Evolutionary conservation across 2,888 invertebrate genomes (phyloP).

Genomic region (Auanema sp.): DNA sequence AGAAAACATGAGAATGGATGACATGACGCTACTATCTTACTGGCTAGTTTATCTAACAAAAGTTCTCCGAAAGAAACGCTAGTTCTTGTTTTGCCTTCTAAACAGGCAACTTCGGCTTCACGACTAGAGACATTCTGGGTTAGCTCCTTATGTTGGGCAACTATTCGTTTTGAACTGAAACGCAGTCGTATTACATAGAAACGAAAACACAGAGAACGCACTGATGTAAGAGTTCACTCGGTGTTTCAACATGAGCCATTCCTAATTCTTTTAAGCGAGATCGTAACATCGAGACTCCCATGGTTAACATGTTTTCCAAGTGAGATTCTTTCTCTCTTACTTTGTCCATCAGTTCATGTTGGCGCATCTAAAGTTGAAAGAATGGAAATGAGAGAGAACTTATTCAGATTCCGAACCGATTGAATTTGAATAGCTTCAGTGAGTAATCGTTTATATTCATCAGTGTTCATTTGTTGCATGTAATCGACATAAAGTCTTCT

Average conservation of each 20-base stretch:
- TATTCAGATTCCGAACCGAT: neutral
- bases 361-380: slow-evolving; percentile 4
- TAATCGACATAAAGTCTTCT: neutral
- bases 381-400: neutral
- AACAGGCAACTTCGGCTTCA: slow-evolving; percentile 25
- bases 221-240: slow-evolving; percentile 31
- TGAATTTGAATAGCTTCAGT: neutral
- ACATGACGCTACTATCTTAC: slow-evolving; percentile 13
- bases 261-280: slow-evolving; percentile 32
- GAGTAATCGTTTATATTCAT: neutral
- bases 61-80: slow-evolving; percentile 27
- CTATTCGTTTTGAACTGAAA: slow-evolving; percentile 45
- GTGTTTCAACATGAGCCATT: slow-evolving; percentile 35
- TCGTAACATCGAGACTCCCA: slow-evolving; percentile 24
- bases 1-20: slow-evolving; percentile 2
- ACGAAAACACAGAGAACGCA: slow-evolving; percentile 9
- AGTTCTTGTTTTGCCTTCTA: slow-evolving; percentile 25
- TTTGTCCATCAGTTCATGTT: slow-evolving; percentile 13
- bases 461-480: neutral
- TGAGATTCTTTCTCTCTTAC: slow-evolving; percentile 15
- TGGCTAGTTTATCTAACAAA: slow-evolving; percentile 22
- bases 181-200: neutral
- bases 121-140: slow-evolving; percentile 25
- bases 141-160: slow-evolving; percentile 42
- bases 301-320: slow-evolving; percentile 15